A percentile compares a stretch with the other conserved stretches of the same genome.
phyloP scores from a whole-genome alignment of 2,113 vertebrate genomes.

The Dasyornis broadbenti region DNA sequence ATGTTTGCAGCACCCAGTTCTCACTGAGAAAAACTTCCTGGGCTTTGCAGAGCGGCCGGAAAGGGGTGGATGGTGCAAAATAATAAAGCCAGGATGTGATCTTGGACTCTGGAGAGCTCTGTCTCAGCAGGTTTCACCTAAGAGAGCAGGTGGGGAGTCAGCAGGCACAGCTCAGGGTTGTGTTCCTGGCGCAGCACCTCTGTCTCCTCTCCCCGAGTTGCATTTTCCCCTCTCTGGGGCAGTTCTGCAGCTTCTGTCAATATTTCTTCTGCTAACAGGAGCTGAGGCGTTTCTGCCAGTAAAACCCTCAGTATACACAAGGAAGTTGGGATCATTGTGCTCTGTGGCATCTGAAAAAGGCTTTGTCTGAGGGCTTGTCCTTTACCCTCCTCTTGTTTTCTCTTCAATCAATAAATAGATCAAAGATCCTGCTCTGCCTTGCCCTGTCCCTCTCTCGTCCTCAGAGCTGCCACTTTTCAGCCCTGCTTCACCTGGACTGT shows the following conservation, averaged over 20 bases:
- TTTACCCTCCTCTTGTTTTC: neutral
- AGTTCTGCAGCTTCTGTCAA: neutral
- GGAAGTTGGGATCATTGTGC: neutral
- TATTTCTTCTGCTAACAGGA: neutral
- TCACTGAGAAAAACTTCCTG: neutral
- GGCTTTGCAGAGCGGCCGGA: no score
- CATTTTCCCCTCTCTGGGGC: neutral
- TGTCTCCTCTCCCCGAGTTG: neutral
- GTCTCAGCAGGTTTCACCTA: no score
- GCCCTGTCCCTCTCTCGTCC: neutral
- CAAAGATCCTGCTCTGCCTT: neutral
- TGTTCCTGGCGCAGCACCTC: neutral
- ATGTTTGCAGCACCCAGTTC: accelerated
- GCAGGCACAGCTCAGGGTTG: neutral
- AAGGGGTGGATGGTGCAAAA: no score
- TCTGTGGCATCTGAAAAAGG: neutral
- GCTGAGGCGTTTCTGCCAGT: neutral
- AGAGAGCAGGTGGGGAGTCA: no score
- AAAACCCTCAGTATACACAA: neutral
- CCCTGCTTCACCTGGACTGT: neutral
- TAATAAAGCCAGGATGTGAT: no score
- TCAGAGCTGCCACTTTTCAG: neutral
- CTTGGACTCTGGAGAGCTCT: no score
- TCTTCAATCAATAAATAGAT: neutral
- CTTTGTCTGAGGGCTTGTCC: neutral